Evolutionary conservation across 2,888 invertebrate genomes (phyloP), one percentile per base, ranked within the genome.

Genomic region (Hecatera dysodea): DNA sequence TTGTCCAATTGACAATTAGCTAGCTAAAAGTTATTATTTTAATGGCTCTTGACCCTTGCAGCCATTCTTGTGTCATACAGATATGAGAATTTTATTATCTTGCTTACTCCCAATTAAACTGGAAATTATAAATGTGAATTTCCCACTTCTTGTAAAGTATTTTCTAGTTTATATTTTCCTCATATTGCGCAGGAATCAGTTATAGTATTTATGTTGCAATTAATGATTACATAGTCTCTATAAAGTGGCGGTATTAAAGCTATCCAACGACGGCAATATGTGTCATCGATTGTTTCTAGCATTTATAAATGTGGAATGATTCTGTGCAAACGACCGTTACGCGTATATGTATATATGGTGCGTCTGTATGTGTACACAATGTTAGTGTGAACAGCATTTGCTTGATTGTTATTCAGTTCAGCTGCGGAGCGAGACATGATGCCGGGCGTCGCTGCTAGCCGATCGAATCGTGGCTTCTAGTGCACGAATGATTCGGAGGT

Each of bases 331-430:
- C 77, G 84, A 87, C 89, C 87, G 86, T 88, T 89, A 89, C 80
- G 71, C 59, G 52, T 75, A 59, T 75, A 68, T 63, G 44, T 66
- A 64, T 56, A 56, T 73, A 67, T 74, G 33, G 67, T 68, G 67
- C 72, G 73, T 79, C 62, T 61, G 85, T 78, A 55, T 74, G 77
- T 71, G 77, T 74, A 69, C 61, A 75, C 70, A 77, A 78, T 86
- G 87, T 81, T 76, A 80, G 80, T 85, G 87, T 81, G 85, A 85
- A 87, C 84, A 84, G 84, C 84, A 86, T 83, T 83, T 74, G 87
- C 81, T 86, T 85, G 87, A 90, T 93, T 91, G 89, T 88, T 90
- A 93, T 93, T 92, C 92, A 87, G 90, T 88, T 87, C 90, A 91
- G 88, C 86, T 78, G 78, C 82, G 80, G 78, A 78, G 81, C 79